A percentile compares a stretch with the other conserved stretches of the same genome.
Evolutionary conservation across 2,113 vertebrate species (phyloP).

Genomic region (Eclectus roratus): DNA sequence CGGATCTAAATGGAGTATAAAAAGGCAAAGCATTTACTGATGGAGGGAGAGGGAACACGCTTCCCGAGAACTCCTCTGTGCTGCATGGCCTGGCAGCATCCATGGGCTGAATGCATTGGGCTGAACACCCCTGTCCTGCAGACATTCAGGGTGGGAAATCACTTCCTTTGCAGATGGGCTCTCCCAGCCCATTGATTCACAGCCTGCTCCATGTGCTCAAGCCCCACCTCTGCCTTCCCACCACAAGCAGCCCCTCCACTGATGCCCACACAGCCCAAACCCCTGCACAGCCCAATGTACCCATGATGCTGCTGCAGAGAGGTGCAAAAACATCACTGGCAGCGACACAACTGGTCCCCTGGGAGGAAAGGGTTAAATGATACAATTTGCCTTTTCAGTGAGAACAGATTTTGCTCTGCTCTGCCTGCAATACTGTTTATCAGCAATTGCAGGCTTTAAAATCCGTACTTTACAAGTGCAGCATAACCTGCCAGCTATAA

Average conservation of each 20-base stretch:
- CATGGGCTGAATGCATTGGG: accelerated
- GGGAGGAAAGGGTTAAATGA: constrained; percentile 16
- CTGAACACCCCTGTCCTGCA: not conserved
- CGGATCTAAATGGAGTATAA: not conserved
- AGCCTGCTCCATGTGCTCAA: not conserved
- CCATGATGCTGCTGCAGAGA: not conserved
- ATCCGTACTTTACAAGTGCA: constrained; percentile 49
- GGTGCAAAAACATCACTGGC: not conserved
- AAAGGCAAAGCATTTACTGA: not conserved
- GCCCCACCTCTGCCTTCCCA: not conserved
- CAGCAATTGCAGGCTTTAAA: constrained; percentile 66
- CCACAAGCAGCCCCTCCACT: accelerated
- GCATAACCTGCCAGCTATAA: constrained; percentile 64
- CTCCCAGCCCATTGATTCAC: not conserved
- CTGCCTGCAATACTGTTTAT: constrained; percentile 48
- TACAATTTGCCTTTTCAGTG: not conserved
- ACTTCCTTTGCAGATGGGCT: not conserved
- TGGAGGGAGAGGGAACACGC: not conserved
- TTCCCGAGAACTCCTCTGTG: not conserved
- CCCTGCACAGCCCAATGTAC: not conserved
- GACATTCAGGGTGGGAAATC: accelerated
- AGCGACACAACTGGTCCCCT: accelerated
- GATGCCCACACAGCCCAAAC: not conserved
- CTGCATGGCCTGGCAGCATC: not conserved
- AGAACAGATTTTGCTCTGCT: not conserved